These are phyloP conservation scores for Riparia riparia DNA, from an alignment of 2,113 vertebrate species.

Conservation along the genomic window DNA sequence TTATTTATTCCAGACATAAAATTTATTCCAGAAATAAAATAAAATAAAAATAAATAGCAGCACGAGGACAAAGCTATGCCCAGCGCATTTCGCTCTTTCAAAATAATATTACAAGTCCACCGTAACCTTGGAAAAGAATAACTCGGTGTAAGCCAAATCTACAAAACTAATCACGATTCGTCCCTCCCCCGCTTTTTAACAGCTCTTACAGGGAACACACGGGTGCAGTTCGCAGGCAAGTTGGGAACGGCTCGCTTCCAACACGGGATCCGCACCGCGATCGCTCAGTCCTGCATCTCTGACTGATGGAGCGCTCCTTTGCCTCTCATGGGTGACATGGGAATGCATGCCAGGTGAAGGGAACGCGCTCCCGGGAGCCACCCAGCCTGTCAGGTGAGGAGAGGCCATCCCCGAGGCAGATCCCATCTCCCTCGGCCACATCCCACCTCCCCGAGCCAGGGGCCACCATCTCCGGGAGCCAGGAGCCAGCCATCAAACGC, in stretches of 20 bases:
- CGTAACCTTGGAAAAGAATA: constrained; percentile 10
- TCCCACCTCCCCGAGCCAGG: not conserved
- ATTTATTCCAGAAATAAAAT: not conserved
- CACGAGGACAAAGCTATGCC: not conserved
- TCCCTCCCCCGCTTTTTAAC: constrained; percentile 11
- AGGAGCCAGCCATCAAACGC: constrained; percentile 28
- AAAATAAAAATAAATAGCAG: constrained; percentile 6
- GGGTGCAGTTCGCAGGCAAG: not conserved
- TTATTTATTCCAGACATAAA: constrained; percentile 22
- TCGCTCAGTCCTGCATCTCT: not conserved
- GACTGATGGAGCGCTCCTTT: not conserved
- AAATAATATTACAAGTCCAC: constrained; percentile 18
- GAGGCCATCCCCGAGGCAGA: not conserved
- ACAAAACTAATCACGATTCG: not conserved
- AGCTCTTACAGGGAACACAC: not conserved
- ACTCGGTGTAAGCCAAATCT: not conserved
- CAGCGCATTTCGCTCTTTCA: not conserved
- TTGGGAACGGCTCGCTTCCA: constrained; percentile 18
- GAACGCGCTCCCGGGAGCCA: not conserved
- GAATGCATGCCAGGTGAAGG: not conserved
- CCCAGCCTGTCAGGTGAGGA: not conserved
- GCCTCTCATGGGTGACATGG: not conserved
- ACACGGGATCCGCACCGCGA: not conserved
- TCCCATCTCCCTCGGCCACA: not conserved
- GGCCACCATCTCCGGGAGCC: not conserved